These are phyloP conservation scores for Phylloscopus whistleri DNA, from an alignment of 2,113 vertebrate species.

Conservation along the genomic window DNA sequence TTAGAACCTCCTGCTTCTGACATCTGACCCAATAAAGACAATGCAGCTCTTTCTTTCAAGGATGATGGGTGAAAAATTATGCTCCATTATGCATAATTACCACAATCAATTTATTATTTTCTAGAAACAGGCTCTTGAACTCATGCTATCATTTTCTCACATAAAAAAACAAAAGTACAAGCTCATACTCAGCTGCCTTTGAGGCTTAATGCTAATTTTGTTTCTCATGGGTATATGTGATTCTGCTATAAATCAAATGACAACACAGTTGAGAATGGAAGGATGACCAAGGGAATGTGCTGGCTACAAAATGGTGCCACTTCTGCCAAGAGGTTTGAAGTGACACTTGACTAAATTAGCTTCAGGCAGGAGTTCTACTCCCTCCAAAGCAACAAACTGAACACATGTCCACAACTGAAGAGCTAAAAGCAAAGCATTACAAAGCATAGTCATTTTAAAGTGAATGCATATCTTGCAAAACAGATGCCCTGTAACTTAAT, in stretches of 20 bases:
- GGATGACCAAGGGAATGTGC: neutral
- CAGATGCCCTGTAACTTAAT: neutral
- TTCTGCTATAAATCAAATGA: neutral
- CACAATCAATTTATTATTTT: neutral
- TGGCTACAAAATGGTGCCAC: neutral
- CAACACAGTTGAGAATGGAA: neutral
- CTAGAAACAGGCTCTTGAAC: neutral
- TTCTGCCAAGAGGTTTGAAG: neutral
- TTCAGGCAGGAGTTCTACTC: neutral
- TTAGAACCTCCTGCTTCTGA: neutral
- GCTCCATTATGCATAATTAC: neutral
- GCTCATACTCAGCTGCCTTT: neutral
- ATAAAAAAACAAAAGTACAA: neutral
- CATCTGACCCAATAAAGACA: neutral
- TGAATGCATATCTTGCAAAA: neutral
- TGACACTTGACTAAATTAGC: neutral
- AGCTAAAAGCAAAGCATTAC: neutral
- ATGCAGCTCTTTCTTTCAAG: neutral
- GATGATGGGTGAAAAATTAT: neutral
- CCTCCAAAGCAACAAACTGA: neutral
- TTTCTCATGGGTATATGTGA: neutral
- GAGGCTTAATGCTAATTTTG: neutral
- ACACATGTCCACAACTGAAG: neutral
- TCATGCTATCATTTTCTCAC: neutral
- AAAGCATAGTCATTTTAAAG: neutral